Evolutionary conservation across 1,140 invertebrate species (phyloP).

Genomic region (Drosophila parvula): DNA sequence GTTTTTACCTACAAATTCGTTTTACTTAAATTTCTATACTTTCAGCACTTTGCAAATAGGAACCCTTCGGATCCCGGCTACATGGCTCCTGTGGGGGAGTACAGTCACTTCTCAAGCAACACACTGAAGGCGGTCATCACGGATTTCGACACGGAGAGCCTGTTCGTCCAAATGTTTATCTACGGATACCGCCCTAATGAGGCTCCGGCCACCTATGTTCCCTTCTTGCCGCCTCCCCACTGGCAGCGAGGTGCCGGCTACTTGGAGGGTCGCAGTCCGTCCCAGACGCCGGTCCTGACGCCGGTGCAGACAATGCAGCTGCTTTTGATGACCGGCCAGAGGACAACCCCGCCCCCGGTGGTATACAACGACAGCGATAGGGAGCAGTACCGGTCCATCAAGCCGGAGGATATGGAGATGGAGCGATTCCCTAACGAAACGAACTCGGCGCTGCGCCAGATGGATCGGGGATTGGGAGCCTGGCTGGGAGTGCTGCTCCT

Average conservation of each 20-base stretch:
- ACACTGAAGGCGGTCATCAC: constrained; percentile 69
- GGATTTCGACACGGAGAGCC: constrained; percentile 45
- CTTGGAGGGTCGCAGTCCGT: not conserved
- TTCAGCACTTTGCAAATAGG: constrained; percentile 45
- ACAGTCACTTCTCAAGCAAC: constrained; percentile 60
- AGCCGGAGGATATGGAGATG: constrained; percentile 53
- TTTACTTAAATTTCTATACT: not conserved
- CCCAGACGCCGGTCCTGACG: not conserved
- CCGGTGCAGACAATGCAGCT: constrained; percentile 60
- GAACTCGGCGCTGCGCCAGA: constrained; percentile 22
- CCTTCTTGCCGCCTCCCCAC: constrained; percentile 52
- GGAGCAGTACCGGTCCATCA: constrained; percentile 17
- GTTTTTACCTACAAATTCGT: not conserved
- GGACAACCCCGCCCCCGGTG: constrained; percentile 19
- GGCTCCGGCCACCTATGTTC: constrained; percentile 47
- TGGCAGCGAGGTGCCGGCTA: constrained; percentile 12
- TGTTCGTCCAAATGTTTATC: constrained; percentile 74
- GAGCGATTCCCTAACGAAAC: constrained; percentile 7
- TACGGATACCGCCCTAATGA: constrained; percentile 59
- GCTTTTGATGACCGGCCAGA: constrained; percentile 35
- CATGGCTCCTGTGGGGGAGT: constrained; percentile 57
- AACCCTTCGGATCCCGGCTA: constrained; percentile 19
- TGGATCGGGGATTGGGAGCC: constrained; percentile 31
- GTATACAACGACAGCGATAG: not conserved
- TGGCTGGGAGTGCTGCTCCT: constrained; percentile 48